These are phyloP conservation scores for Ganaspis sp. DNA, from an alignment of 1,140 invertebrate genomes.

Conservation along the genomic window DNA sequence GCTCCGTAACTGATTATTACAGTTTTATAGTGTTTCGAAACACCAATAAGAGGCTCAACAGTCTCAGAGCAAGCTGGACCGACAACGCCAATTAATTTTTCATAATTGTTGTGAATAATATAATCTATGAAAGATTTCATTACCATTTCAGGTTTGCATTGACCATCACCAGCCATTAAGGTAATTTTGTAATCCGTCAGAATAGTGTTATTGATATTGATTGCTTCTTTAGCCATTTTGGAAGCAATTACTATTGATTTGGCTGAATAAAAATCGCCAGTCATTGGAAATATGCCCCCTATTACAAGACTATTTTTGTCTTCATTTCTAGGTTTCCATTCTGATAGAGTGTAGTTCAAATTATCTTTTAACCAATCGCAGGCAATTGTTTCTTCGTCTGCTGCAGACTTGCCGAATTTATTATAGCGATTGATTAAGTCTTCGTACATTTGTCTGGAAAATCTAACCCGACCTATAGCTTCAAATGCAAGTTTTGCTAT, in stretches of 20 bases:
- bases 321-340: slow-evolving; percentile 78
- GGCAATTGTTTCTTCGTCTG: slow-evolving; percentile 77
- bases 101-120: slow-evolving; percentile 77
- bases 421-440: slow-evolving; percentile 76
- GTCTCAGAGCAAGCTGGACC: slow-evolving; percentile 92
- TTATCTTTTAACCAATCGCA: slow-evolving; percentile 83
- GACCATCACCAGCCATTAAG: slow-evolving; percentile 80
- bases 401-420: slow-evolving; percentile 40
- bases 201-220: slow-evolving; percentile 81
- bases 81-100: slow-evolving; percentile 82
- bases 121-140: slow-evolving; percentile 89
- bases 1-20: slow-evolving; percentile 89
- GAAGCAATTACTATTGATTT: slow-evolving; percentile 81
- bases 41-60: slow-evolving; percentile 87
- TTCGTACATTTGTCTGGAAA: slow-evolving; percentile 77
- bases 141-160: slow-evolving; percentile 86
- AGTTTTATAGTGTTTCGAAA: slow-evolving; percentile 87
- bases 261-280: slow-evolving; percentile 78
- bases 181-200: slow-evolving; percentile 81
- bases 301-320: slow-evolving; percentile 79
- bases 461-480: slow-evolving; percentile 78
- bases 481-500: slow-evolving; percentile 77
- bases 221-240: slow-evolving; percentile 80
- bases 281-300: slow-evolving; percentile 88
- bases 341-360: slow-evolving; percentile 71